phyloP scores from a whole-genome alignment of 2,797 vertebrate species.

The Euthynnus affinis region DNA sequence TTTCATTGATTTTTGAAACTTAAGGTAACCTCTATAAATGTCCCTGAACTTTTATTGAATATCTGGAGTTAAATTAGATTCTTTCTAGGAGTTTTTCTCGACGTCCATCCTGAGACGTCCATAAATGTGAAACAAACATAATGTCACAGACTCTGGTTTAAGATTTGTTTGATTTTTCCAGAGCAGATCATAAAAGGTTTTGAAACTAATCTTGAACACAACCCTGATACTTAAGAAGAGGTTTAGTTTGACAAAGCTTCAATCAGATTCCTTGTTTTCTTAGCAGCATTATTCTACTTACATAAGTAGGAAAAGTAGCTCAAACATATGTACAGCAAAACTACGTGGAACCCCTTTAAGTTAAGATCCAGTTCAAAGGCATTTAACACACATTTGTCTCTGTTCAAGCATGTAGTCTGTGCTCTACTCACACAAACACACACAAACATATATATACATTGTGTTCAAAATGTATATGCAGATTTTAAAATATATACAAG shows the following conservation, averaged over 20 bases:
- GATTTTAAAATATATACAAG: neutral
- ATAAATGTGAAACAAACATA: neutral
- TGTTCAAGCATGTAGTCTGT: neutral
- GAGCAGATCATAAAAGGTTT: slow-evolving; percentile 29
- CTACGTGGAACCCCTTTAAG: neutral
- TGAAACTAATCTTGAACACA: slow-evolving; percentile 47
- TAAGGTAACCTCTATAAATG: neutral
- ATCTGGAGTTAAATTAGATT: neutral
- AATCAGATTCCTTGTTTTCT: slow-evolving; percentile 44
- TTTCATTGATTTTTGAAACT: neutral
- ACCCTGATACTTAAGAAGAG: slow-evolving; percentile 33
- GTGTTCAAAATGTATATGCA: neutral
- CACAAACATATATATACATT: neutral
- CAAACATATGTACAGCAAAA: neutral
- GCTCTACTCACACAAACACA: neutral
- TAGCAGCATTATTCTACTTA: slow-evolving; percentile 8
- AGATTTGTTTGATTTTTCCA: slow-evolving; percentile 20
- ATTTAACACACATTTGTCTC: neutral
- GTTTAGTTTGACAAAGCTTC: slow-evolving; percentile 46
- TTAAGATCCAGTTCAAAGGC: neutral
- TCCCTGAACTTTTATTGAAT: neutral
- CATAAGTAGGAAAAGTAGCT: neutral
- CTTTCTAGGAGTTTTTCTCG: neutral
- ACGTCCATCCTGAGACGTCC: neutral
- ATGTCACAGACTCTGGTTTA: neutral